A percentile compares a stretch with the other conserved stretches of the same genome.
Evolutionary conservation across 1,140 invertebrate species (phyloP).

Genomic region (Leptinotarsa defecta): DNA sequence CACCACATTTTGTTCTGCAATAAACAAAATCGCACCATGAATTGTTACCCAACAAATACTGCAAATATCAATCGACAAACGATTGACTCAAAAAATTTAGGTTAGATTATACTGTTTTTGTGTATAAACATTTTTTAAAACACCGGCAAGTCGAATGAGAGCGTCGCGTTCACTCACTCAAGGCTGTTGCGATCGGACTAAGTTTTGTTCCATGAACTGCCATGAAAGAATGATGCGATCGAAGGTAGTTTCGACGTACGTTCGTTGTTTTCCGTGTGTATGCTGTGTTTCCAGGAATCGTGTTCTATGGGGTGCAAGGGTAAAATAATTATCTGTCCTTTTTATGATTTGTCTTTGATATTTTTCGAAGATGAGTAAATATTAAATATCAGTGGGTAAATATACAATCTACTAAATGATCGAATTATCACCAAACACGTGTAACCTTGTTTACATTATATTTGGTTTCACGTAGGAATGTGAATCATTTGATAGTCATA

Average conservation of each 20-base stretch:
- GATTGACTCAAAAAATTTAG: background rate
- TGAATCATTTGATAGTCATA: too few relatives aligned
- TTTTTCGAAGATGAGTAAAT: too few relatives aligned
- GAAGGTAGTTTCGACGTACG: slow-evolving; percentile 24
- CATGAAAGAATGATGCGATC: slow-evolving; percentile 16
- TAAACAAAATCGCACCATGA: background rate
- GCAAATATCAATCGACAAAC: background rate
- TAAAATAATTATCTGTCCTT: too few relatives aligned
- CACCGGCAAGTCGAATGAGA: slow-evolving; percentile 11
- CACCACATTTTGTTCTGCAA: background rate
- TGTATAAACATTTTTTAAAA: slow-evolving; percentile 23
- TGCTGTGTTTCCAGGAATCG: background rate
- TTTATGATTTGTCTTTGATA: too few relatives aligned
- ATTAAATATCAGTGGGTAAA: too few relatives aligned
- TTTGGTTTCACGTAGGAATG: too few relatives aligned
- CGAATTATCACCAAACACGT: too few relatives aligned
- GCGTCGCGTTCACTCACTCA: background rate
- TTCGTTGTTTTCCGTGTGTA: slow-evolving; percentile 11
- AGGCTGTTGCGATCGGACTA: slow-evolving; percentile 15
- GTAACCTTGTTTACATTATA: too few relatives aligned
- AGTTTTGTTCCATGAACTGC: slow-evolving; percentile 15
- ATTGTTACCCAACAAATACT: background rate
- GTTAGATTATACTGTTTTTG: background rate
- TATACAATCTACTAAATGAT: too few relatives aligned
- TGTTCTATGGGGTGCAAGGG: background rate